Evolutionary conservation across 2,797 vertebrate species (phyloP), one percentile per base, ranked within the genome.

Genomic region (Melanogrammus aeglefinus): DNA sequence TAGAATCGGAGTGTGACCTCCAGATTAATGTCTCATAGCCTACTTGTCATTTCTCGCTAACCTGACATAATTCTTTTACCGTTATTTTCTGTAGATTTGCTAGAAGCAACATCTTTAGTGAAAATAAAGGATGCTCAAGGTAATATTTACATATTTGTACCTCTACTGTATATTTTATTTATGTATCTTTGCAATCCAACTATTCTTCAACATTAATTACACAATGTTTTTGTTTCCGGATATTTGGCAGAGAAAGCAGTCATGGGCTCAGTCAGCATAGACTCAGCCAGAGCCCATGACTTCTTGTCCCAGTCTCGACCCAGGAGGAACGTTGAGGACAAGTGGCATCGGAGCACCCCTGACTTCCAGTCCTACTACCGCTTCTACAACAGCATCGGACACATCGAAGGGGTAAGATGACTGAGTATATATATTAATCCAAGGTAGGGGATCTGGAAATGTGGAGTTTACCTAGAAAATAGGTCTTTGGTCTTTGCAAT

Each of bases 361-460:
- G 92, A 95, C 76, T 94, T 94, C 81, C 93, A 94, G 87, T 92
- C 93, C 57, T 95, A 94, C 84, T 95, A 95, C 82, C 90, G 91
- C 35, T 94, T 88, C 86, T 95, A 95, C 85, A 94, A 85, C 90
- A 95, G 92, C 81, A 95, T 95, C 7, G 94, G 93, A 2, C 94
- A 95, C 83, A 80, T 78, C n/a, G 94, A 95, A 79, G 94, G 93
- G 77, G 94, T 95, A 80, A 86, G 91, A 76, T 29, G 6, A 18
- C 36, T 12, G 14, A 24, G 8, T 31, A 8, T 4, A 63, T 14
- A 44, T 57, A 24, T 63, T 24, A 9, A 69, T 69, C 24, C 63
- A 24, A 63, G 57, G 14, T 24, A 7, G 57, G 57, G 57, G 57
- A 24, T n/a, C 57, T 18, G 57, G 21, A 63, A 63, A 63, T 63